phyloP scores from a whole-genome alignment of 2,888 invertebrate genomes.

The Catocala nupta region DNA sequence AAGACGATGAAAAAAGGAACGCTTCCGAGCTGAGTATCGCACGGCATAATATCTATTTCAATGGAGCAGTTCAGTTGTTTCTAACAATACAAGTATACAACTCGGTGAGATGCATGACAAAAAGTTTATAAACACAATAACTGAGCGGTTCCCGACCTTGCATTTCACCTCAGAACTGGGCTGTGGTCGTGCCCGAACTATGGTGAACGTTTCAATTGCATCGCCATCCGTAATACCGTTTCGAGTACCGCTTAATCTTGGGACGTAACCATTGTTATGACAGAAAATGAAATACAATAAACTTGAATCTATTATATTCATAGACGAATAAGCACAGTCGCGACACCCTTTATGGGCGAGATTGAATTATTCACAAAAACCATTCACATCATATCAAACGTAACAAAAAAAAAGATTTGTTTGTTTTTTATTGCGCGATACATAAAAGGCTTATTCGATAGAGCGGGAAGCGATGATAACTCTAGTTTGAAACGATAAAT shows the following conservation, averaged over 20 bases:
- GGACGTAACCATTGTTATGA: conserved; percentile 67
- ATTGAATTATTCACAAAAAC: conserved; percentile 16
- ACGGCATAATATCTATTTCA: conserved; percentile 77
- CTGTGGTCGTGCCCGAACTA: conserved; percentile 76
- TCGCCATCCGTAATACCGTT: conserved; percentile 76
- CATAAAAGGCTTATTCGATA: not conserved
- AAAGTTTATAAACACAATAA: conserved; percentile 78
- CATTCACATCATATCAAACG: conserved; percentile 5
- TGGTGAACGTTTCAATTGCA: conserved; percentile 72
- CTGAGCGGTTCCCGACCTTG: conserved; percentile 75
- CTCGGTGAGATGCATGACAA: conserved; percentile 79
- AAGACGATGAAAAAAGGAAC: conserved; percentile 62
- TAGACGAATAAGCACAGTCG: conserved; percentile 32
- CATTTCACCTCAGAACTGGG: conserved; percentile 78
- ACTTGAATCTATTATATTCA: conserved; percentile 37
- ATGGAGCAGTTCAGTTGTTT: conserved; percentile 74
- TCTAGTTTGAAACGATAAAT: not conserved
- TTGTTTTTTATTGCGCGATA: conserved; percentile 5
- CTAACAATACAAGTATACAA: conserved; percentile 76
- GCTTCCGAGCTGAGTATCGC: conserved; percentile 76
- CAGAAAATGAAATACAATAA: conserved; percentile 53
- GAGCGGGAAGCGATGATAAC: not conserved
- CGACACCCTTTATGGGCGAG: conserved; percentile 30
- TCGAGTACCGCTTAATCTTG: conserved; percentile 73
- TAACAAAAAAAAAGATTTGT: conserved; percentile 9